phyloP scores from a whole-genome alignment of 2,888 invertebrate genomes.

The Amiota minor region DNA sequence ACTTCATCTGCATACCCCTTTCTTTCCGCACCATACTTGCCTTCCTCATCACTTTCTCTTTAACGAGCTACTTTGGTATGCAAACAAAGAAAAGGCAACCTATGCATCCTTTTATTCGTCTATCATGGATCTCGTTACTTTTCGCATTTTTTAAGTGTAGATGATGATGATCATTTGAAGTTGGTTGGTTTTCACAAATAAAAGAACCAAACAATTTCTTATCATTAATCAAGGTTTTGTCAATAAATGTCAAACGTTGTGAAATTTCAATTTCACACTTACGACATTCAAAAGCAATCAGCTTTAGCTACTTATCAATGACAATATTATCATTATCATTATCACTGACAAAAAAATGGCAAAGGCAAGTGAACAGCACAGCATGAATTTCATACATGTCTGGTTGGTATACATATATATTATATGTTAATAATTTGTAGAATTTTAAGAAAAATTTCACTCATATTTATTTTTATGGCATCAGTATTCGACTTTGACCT shows the following conservation, averaged over 20 bases:
- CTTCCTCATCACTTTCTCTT: conserved; percentile 30
- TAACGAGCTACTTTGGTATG: conserved; percentile 55
- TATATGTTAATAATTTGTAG: too few relatives aligned
- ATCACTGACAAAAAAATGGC: not conserved
- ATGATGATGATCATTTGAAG: conserved; percentile 42
- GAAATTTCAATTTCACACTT: conserved; percentile 70
- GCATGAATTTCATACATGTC: not conserved
- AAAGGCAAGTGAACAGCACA: not conserved
- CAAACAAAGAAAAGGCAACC: conserved; percentile 16
- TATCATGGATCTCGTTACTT: conserved; percentile 12
- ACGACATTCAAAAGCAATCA: conserved; percentile 53
- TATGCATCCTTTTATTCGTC: conserved; percentile 24
- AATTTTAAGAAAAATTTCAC: too few relatives aligned
- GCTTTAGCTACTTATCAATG: conserved; percentile 28
- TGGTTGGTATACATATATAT: too few relatives aligned
- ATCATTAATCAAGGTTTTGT: conserved; percentile 72
- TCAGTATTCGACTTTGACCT: too few relatives aligned
- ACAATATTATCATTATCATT: conserved; percentile 15
- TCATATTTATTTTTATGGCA: too few relatives aligned
- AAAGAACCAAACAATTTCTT: conserved; percentile 49
- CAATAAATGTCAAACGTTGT: conserved; percentile 72
- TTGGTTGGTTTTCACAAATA: conserved; percentile 1
- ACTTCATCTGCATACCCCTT: too few relatives aligned
- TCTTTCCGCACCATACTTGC: too few relatives aligned
- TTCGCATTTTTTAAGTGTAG: conserved; percentile 12